Evolutionary conservation across 2,113 vertebrate genomes (phyloP).

Genomic region (Nesoenas mayeri): DNA sequence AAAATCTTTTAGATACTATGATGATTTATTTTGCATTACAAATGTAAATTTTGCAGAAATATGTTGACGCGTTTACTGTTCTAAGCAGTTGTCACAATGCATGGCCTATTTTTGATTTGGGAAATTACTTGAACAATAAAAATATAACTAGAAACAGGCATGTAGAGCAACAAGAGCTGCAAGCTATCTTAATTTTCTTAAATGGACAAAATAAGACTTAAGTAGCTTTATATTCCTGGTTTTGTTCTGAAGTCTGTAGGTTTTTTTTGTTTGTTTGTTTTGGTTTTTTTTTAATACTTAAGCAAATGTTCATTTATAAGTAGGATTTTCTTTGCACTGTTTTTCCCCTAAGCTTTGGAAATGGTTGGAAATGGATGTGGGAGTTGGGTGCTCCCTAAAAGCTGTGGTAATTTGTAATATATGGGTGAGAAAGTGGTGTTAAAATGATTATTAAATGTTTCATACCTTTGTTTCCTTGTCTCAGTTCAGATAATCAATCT

Average conservation of each 20-base stretch:
- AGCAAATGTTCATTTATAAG: background rate
- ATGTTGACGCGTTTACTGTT: background rate
- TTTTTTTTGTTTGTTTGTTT: no score
- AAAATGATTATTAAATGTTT: background rate
- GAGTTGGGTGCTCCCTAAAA: background rate
- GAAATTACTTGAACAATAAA: background rate
- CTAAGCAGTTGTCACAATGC: background rate
- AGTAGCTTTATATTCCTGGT: background rate
- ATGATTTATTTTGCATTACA: background rate
- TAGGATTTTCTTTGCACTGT: background rate
- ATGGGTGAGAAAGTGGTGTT: background rate
- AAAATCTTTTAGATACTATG: background rate
- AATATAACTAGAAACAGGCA: background rate
- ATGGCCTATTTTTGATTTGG: background rate
- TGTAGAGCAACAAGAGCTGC: background rate
- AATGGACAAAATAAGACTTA: background rate
- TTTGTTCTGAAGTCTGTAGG: background rate
- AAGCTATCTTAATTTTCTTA: background rate
- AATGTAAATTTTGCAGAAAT: background rate
- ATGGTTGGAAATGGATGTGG: background rate
- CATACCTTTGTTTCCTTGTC: background rate
- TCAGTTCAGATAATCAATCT: background rate
- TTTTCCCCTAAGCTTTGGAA: background rate
- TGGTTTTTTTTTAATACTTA: background rate
- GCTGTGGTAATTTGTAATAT: background rate